These are phyloP conservation scores for Lophura nycthemera DNA, from an alignment of 2,113 vertebrate species.

Conservation along the genomic window DNA sequence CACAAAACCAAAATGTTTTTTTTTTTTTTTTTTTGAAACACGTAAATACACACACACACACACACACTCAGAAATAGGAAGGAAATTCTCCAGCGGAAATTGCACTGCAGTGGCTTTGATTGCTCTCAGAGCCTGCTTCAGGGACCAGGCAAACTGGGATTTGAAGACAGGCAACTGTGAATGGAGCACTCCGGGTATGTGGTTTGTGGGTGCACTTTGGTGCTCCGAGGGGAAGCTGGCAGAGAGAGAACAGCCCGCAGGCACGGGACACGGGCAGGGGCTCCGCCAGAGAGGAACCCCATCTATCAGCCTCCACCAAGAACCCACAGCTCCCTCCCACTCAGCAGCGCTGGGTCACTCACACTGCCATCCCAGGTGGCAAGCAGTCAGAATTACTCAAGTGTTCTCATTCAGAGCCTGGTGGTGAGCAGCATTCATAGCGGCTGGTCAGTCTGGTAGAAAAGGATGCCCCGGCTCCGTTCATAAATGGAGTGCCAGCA, in stretches of 20 bases:
- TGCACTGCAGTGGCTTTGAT: constrained; percentile 71
- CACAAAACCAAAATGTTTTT: constrained; percentile 94
- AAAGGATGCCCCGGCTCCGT: background rate
- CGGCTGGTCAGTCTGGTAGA: background rate
- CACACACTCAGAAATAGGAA: constrained; percentile 63
- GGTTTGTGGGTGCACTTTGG: constrained; percentile 14
- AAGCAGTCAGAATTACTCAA: background rate
- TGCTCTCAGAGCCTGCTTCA: constrained; percentile 44
- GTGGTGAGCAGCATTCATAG: background rate
- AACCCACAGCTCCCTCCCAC: background rate
- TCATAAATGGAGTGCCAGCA: background rate
- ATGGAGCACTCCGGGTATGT: constrained; percentile 11
- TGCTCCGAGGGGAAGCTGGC: constrained; percentile 16
- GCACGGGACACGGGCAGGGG: background rate
- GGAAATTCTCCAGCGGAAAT: constrained; percentile 75
- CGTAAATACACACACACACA: constrained; percentile 71
- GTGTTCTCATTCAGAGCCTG: background rate
- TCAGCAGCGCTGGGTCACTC: background rate
- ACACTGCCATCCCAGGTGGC: accelerated
- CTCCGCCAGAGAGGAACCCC: background rate
- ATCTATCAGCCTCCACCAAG: background rate
- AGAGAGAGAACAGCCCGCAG: background rate
- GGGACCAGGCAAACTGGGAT: constrained; percentile 20
- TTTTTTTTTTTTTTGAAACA: constrained; percentile 70
- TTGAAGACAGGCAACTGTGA: constrained; percentile 19